These are phyloP conservation scores for Ophion ellenae DNA, from an alignment of 2,888 invertebrate species.

Conservation along the genomic window DNA sequence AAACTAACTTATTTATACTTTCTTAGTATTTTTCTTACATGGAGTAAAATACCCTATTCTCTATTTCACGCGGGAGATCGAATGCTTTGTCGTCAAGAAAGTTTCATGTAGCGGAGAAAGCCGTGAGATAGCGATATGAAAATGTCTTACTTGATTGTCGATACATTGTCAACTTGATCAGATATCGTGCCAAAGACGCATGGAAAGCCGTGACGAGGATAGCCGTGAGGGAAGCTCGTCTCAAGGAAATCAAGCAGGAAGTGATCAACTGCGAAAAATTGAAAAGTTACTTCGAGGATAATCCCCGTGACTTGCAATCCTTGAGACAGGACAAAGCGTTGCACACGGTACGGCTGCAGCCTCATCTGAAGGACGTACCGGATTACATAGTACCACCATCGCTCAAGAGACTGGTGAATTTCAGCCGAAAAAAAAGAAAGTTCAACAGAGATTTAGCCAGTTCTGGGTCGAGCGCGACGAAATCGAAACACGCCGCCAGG, in stretches of 20 bases:
- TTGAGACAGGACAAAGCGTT: slow-evolving; percentile 93
- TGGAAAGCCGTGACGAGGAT: slow-evolving; percentile 97
- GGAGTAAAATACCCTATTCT: background rate
- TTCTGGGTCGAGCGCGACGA: slow-evolving; percentile 75
- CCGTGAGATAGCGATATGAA: background rate
- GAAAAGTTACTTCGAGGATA: slow-evolving; percentile 96
- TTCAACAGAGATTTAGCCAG: slow-evolving; percentile 77
- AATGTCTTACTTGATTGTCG: background rate
- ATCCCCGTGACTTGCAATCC: slow-evolving; percentile 94
- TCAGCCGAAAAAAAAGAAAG: slow-evolving; percentile 80
- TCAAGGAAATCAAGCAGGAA: slow-evolving; percentile 98
- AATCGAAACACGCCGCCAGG: slow-evolving; percentile 78
- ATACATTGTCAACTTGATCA: slow-evolving; percentile 52
- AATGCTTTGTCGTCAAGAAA: background rate
- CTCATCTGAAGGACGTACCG: slow-evolving; percentile 95
- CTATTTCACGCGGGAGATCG: background rate
- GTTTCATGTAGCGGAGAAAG: background rate
- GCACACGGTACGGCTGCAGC: slow-evolving; percentile 92
- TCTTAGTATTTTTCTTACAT: no score
- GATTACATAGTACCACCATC: slow-evolving; percentile 95
- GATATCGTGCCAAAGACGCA: slow-evolving; percentile 96
- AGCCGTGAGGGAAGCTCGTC: slow-evolving; percentile 96
- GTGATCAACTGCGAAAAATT: slow-evolving; percentile 96
- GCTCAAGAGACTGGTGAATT: slow-evolving; percentile 87
- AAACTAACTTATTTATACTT: no score